Evolutionary conservation across 2,888 invertebrate species (phyloP), one percentile per base, ranked within the genome.

Genomic region (Abrostola triplasia): DNA sequence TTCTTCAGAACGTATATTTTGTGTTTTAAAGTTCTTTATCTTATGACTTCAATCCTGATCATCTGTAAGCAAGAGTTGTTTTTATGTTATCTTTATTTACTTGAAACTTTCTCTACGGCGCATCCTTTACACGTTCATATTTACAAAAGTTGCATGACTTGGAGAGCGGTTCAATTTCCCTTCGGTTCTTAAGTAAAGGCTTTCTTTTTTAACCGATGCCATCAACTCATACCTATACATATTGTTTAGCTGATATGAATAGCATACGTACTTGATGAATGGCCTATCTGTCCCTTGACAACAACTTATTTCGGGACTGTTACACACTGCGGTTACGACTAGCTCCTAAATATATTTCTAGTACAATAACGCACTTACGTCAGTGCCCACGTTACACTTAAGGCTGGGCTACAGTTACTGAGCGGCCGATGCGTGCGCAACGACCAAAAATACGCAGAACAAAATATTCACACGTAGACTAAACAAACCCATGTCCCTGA

Each of bases 401-500:
- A 47, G 44, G 44, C 44, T 13, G 44, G 12, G 13, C 24, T 24
- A 24, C 24, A 47, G 44, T 59, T 58, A 64, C 57, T 42, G 61
- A 72, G 63, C 68, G 64, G 41, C 63, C 51, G 61, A 64, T 70
- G 66, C 70, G 58, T 67, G 64, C 61, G 68, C 64, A 77, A 66
- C 64, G 67, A 68, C 68, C 74, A 55, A 74, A 74, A 77, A 67
- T 66, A 71, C 60, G 52, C 67, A 64, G 41, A 66, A 70, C 64
- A 67, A 73, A 73, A 64, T 71, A 64, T 64, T 56, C 58, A 56
- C 59, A 58, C 67, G 77, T 75, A 81, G 83, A 83, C 82, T 83
- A 83, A 83, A 83, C 83, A 82, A 69, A 77, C 42, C 52, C 41
- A 48, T 50, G 36, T 53, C 62, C 56, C 67, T 66, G 64, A 67